These are phyloP conservation scores for Pachyuromys duprasi DNA, from an alignment of 2,797 vertebrate genomes.

Conservation along the genomic window DNA sequence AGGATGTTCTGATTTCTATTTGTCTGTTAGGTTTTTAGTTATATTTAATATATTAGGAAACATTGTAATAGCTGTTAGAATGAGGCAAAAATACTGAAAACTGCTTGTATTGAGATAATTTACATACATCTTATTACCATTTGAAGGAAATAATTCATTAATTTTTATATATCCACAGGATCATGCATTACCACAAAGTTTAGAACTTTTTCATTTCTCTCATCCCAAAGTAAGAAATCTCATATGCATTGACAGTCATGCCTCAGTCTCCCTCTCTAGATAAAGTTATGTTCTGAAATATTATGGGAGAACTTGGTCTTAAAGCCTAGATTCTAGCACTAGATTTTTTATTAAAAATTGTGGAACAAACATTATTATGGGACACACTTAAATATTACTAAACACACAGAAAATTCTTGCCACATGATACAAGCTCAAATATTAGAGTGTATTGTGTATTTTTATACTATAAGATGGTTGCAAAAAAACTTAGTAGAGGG, in stretches of 20 bases:
- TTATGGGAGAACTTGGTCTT: conserved; percentile 1
- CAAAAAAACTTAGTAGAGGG: neutral
- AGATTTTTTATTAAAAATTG: conserved; percentile 41
- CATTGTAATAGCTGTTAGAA: conserved; percentile 10
- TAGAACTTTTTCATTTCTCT: conserved; percentile 16
- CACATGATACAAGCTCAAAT: neutral
- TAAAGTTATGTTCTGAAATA: conserved; percentile 36
- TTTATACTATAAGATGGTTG: neutral
- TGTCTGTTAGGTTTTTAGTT: conserved; percentile 40
- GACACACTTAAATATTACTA: neutral
- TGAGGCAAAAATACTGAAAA: conserved; percentile 35
- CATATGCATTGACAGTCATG: neutral
- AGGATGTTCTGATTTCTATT: conserved; percentile 39
- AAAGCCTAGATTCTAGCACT: conserved; percentile 20
- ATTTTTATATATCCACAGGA: conserved; percentile 18
- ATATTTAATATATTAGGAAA: conserved; percentile 57
- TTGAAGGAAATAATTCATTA: conserved; percentile 6
- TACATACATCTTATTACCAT: neutral
- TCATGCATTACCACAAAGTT: neutral
- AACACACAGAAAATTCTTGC: conserved; percentile 18
- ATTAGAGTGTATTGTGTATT: neutral
- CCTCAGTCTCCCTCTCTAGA: neutral
- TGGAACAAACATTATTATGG: conserved; percentile 6
- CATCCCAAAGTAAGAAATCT: neutral
- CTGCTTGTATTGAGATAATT: conserved; percentile 45